Evolutionary conservation across 2,113 vertebrate genomes (phyloP), one percentile per base, ranked within the genome.

Genomic region (Panthera leo): DNA sequence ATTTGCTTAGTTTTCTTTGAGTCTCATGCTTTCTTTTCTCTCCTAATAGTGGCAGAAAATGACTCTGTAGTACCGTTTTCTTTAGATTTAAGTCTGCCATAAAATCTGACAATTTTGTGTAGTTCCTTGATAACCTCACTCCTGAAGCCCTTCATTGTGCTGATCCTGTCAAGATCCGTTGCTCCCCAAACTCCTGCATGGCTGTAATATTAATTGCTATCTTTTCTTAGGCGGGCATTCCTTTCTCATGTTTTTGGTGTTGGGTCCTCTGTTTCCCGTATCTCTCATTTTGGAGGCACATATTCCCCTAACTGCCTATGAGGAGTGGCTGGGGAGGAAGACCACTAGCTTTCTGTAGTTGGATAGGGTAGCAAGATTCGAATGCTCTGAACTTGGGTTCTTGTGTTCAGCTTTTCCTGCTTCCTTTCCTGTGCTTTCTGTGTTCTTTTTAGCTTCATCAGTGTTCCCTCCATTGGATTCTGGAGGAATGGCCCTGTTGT

Each of bases 1-100:
- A 45, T 82, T 94, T 67, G n/a, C 39, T 96, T 91, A 58, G 0
- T 61, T 95, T 89, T 82, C 42, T 63, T 97, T 71, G 65, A 85
- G 58, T 53, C 34, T 79, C n/a, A 84, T 51, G 8, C 23, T 93
- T 86, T 68, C 5, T 82, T 88, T 89, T 34, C 39, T 53, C 27
- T 83, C 18, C 34, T 78, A 45, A 78, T 29, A 23, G 7, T 85
- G 80, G 65, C 92, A 34, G 58, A 80, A 95, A 83, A 82, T 82
- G 67, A 48, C 9, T 80, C 31, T 68, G 75, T 11, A 42, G 27
- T 55, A 11, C 16, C 51, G 1, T 88, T 86, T 88, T 86, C 13
- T 21, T 5, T 29, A 9, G 16, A 89, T 42, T 73, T 85, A 53
- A 91, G 91, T 21, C 34, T 23, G 48, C 75, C 2, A 25, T 79